Evolutionary conservation across 2,113 vertebrate genomes (phyloP).

Genomic region (Limanda limanda): DNA sequence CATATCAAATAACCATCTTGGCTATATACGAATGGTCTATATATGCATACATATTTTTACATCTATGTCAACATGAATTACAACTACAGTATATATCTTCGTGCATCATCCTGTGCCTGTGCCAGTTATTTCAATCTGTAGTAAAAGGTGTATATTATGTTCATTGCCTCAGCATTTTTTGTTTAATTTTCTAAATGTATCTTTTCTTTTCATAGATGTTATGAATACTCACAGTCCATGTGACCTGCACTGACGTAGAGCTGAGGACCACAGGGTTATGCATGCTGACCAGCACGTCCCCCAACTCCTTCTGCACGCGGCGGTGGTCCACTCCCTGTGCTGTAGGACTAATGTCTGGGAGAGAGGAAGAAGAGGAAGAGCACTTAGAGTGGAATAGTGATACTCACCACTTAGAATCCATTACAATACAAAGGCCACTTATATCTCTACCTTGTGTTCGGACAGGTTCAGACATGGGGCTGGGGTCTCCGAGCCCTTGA

Average conservation of each 20-base stretch:
- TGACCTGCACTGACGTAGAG: conserved; percentile 94
- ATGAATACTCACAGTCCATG: conserved; percentile 91
- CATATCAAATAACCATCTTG: too few species aligned
- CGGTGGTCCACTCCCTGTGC: conserved; percentile 97
- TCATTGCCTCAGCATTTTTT: too few species aligned
- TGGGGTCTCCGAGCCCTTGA: conserved; percentile 94
- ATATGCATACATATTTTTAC: too few species aligned
- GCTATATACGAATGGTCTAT: too few species aligned
- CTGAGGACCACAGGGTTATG: conserved; percentile 94
- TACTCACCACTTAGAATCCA: neutral
- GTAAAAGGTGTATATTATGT: too few species aligned
- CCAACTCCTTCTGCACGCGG: conserved; percentile 97
- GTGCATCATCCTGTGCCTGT: too few species aligned
- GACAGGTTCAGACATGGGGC: conserved; percentile 94
- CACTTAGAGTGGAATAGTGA: neutral
- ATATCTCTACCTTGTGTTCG: conserved; percentile 90
- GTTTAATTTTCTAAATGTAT: too few species aligned
- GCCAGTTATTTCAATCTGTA: too few species aligned
- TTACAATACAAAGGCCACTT: neutral
- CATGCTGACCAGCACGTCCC: conserved; percentile 94
- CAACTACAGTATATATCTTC: too few species aligned
- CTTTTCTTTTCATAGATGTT: neutral
- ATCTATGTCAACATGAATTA: too few species aligned
- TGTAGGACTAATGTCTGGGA: conserved; percentile 95
- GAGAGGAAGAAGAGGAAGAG: conserved; percentile 4